Base-by-base conservation (phyloP, 2,113 vertebrate species). In the Rousettus leschenaultii region DNA sequence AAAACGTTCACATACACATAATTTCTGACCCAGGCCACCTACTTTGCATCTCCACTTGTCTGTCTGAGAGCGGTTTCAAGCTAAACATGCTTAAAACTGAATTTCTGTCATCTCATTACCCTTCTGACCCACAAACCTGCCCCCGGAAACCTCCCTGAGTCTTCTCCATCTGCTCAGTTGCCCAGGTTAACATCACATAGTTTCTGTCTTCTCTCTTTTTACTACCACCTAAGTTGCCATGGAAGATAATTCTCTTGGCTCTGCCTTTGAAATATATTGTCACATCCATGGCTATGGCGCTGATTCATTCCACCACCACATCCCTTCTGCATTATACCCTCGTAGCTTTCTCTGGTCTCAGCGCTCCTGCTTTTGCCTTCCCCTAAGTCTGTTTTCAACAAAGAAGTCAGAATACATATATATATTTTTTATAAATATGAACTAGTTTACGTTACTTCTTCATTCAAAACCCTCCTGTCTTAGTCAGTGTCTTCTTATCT, bases 341-440 rank as follows among this genome's bases (percentile, higher is more conserved):
- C 16, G 7, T 13, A 40, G 19, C 22, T 13, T 57, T 90, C 19
- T 21, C 30, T 71, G 18, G 11, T 38, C 33, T 82, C 18, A 18
- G 8, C 55, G 30, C 3, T 92, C 61, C 14, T 18, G 6, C 6
- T 0, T 63, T 80, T 83, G n/a, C 40, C 18, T 55, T 73, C n/a
- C 40, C 53, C 7, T n/a, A 59, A 61, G 48, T 40, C 11, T 55
- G n/a, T 40, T 66, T 93, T 77, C 53, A 89, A 45, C 55, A 24
- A 70, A 73, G 6, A 4, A 11, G 40, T 55, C 16, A 63, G 59
- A 94, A 83, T 63, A n/a, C n/a, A n/a, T n/a, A n/a, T n/a, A n/a
- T n/a, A n/a, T n/a, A n/a, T n/a, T 24, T 40, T 68, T 87, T 4
- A 14, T 75, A 90, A 88, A 92, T 61, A 68, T 74, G 48, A 48